A percentile compares a stretch with the other conserved stretches of the same genome.
These are phyloP conservation scores for Laticauda colubrina DNA, from an alignment of 2,113 vertebrate genomes.

Conservation along the genomic window DNA sequence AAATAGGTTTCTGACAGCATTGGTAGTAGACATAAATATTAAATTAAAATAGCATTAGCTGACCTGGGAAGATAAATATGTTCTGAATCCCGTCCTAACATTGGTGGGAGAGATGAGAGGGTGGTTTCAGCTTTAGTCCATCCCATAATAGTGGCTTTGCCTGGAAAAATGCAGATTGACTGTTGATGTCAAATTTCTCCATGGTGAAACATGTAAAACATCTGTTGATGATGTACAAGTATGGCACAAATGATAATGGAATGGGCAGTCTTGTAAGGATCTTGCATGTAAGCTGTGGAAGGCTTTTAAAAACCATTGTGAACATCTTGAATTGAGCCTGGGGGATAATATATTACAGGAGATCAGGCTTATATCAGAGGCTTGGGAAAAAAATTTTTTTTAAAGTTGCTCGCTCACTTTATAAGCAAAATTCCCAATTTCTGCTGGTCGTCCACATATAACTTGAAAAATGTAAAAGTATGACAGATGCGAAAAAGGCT, in stretches of 20 bases:
- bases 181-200: neutral
- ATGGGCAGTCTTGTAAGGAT: neutral
- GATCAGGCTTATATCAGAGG: neutral
- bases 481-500: neutral
- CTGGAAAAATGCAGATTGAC: neutral
- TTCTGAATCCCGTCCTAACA: neutral
- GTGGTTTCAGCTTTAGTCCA: neutral
- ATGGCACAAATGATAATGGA: neutral
- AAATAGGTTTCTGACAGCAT: neutral
- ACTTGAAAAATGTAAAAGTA: neutral
- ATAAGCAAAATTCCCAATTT: neutral
- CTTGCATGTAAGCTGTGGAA: neutral
- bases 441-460: neutral
- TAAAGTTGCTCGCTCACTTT: neutral
- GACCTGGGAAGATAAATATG: neutral
- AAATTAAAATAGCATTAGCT: neutral
- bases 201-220: neutral
- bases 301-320: neutral
- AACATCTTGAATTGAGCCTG: neutral
- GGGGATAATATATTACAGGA: neutral
- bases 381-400: neutral
- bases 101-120: neutral
- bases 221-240: neutral
- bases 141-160: neutral
- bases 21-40: neutral